These are phyloP conservation scores for Entomobrya proxima DNA, from an alignment of 2,888 invertebrate species.

Conservation along the genomic window DNA sequence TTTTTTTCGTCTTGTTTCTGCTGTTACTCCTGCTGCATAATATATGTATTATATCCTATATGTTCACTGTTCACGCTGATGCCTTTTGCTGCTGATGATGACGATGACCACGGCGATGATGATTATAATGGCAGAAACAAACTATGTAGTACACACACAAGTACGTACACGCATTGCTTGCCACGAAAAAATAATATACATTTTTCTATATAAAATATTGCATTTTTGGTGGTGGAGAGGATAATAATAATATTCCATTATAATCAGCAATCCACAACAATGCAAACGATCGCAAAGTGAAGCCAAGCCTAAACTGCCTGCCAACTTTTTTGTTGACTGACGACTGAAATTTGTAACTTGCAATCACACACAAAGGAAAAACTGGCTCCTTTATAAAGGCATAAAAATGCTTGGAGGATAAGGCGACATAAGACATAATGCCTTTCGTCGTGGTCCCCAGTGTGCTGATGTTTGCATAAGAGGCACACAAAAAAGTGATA, in stretches of 20 bases:
- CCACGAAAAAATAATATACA: background rate
- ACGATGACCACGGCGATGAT: conserved; percentile 33
- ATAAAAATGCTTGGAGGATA: conserved; percentile 28
- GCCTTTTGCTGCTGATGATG: conserved; percentile 20
- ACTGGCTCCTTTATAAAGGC: conserved; percentile 56
- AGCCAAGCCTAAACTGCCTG: conserved; percentile 57
- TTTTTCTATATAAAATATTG: background rate
- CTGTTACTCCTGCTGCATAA: no score
- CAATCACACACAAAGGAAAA: conserved; percentile 25
- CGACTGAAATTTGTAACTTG: conserved; percentile 48
- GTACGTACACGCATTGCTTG: background rate
- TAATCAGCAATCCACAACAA: conserved; percentile 23
- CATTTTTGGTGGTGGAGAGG: background rate
- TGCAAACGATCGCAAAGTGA: background rate
- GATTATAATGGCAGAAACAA: background rate
- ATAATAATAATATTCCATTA: conserved; percentile 23
- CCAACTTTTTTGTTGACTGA: conserved; percentile 54
- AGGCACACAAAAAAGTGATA: conserved; percentile 16
- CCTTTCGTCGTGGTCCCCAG: background rate
- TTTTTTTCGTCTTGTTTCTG: conserved; percentile 45
- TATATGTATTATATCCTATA: no score
- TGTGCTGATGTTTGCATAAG: background rate
- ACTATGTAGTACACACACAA: background rate
- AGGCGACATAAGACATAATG: background rate
- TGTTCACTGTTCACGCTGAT: background rate